Base-by-base conservation (phyloP, 2,888 invertebrate genomes). In the Drosophila macrospina region DNA sequence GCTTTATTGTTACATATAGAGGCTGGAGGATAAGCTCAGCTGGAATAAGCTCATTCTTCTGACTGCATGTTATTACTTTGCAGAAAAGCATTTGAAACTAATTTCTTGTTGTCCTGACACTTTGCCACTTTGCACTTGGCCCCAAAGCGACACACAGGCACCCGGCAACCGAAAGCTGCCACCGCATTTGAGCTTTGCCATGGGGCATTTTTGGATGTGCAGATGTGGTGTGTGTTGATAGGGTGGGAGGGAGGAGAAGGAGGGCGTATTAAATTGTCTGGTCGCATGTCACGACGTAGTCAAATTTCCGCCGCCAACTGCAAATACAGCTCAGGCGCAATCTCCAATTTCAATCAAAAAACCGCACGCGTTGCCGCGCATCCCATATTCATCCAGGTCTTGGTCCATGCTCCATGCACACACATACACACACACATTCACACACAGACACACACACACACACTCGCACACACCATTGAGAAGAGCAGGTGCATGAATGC, bases 261-360 rank as follows among this genome's bases (percentile, higher is more conserved):
- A 6, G 55, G 56, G 36, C 59, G 83, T 76, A 85, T 85, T 78
- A 85, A 84, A 81, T 76, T 78, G 87, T 83, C 83, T 83, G 87
- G 82, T 74, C 85, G 79, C 82, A 78, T 76, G 76, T 81, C 82
- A 75, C 61, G 79, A 69, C 79, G 82, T 73, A 83, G 87, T 83
- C 83, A 83, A 87, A 87, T 87, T 83, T 83, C 87, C 87, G 83
- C 67, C 68, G 76, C 65, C 66, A 75, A 72, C 67, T 78, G 68
- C 78, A 84, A 84, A 86, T 80, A 78, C 71, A 71, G 78, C 69
- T 70, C 74, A 67, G 67, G 71, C 73, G 65, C 85, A 87, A 84
- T 84, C 87, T 84, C 87, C 80, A 87, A 84, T 84, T 84, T 87
- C 83, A 84, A 84, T 84, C 79, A 87, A 87, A 81, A 87, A 87